Evolutionary conservation across 2,888 invertebrate species (phyloP), one percentile per base, ranked within the genome.

Genomic region (Frankliniella intonsa): DNA sequence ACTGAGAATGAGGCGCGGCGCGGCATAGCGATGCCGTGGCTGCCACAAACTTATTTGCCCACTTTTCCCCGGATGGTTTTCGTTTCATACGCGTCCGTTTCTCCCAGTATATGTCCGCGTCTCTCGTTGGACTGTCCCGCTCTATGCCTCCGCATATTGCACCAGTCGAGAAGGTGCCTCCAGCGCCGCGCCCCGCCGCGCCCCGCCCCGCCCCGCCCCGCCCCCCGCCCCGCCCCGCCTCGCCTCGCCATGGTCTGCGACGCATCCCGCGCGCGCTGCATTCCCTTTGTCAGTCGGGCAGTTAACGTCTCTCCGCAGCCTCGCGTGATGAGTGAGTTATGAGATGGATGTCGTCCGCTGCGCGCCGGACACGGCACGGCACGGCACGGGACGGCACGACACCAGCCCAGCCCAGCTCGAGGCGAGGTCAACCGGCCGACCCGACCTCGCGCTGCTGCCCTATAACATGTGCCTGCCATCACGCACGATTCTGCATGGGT

Each of bases 291-390:
- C 55, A 55, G 69, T 12, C 69, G 25, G 25, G 69, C 69, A n/a
- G 69, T 76, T 76, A 76, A 76, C 69, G 69, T 76, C 69, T 38
- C 38, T 25, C 69, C 69, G 25, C 69, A 8, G 69, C 69, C 12
- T 76, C 25, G 69, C 69, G 69, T 76, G 69, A 76, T 76, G 69
- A 76, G 69, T 76, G 69, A 76, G 69, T 76, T 76, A 76, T 76
- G 25, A 25, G 69, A 22, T 55, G 55, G 17, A 17, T 55, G 55
- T 55, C 55, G 17, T 17, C 55, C 17, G 55, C 12, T 55, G 55
- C 17, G 55, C 55, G 55, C 17, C 55, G 55, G 38, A 38, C 38
- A 38, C 38, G 38, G 38, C 38, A 5, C 38, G 38, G 38, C 38
- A 38, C 38, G 38, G 38, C 38, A 5, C 38, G 38, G 38, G 3